Base-by-base conservation (phyloP, 2,888 invertebrate species). In the Heliconius hortense region DNA sequence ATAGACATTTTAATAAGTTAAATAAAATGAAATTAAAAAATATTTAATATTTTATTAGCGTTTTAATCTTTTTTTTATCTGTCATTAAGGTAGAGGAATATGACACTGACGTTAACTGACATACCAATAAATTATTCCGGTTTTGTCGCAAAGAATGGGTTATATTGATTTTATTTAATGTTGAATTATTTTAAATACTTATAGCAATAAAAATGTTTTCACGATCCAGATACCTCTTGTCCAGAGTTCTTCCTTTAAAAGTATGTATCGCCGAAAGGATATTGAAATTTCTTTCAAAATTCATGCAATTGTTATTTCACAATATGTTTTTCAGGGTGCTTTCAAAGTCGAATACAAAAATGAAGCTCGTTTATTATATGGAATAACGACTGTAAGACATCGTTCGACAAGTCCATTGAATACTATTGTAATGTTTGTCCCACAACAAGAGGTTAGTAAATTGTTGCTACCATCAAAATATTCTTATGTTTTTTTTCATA, bases 381-480 rank as follows among this genome's bases (percentile, higher is more conserved):
- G 89, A 77, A 86, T 93, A 75, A 84, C 90, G 78, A 81, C 89
- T 53, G 82, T 88, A 53, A 87, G 94, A 84, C 82, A 86, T 82
- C 90, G 94, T 53, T 95, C 95, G 13, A 95, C 95, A 26, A 97
- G 97, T 13, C 98, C 98, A 0, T 90, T 98, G 66, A 99, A 99
- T 92, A 99, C 99, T 11, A 94, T 98, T 78, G 93, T 99, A 75
- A 96, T 99, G 96, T 99, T 99, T 95, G 99, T 99, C 31, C 99
- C 99, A 5, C 99, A 99, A 90, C 99, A 99, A 95, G 99, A 99
- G 96, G 98, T 97, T 84, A 82, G 84, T 75, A 53, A 31, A 48
- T 63, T 53, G 26, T 72, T 53, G 66, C 66, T 43, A 28, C 39
- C 24, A 43, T 24, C 3, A 43, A 66, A 43, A 66, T 66, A 24